Evolutionary conservation across 1,140 invertebrate genomes (phyloP), one percentile per base, ranked within the genome.

Genomic region (Procambarus clarkii): DNA sequence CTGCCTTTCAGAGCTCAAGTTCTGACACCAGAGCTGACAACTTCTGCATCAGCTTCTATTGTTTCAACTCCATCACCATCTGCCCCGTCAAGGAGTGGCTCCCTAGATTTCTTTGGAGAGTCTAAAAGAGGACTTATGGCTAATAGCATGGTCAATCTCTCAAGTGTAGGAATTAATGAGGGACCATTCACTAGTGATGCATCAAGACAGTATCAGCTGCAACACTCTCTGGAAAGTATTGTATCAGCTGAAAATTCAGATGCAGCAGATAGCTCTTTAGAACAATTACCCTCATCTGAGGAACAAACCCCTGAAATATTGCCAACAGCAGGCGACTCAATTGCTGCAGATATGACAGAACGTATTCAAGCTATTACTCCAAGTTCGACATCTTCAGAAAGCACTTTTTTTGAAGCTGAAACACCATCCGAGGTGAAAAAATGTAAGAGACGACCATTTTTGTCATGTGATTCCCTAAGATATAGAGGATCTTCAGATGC

Each of bases 121-220:
- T 87, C 87, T 44, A 91, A 90, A 64, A 91, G 90, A 83, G 91
- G 88, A 18, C 84, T 92, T 34, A 86, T 93, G 85, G 91, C 97
- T 1, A 98, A 98, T 93, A 98, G 97, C 94, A 97, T 97, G n/a
- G 97, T 98, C 0, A 97, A 97, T 94, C 94, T 95, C 8, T 93
- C 94, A 34, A 95, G 94, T 91, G 93, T 95, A n/a, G 93, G 93
- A 4, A 93, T 94, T 4, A 94, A 95, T 81, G 94, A 95, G 88
- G 94, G 92, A 2, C 92, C 92, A 46, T 91, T 85, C 46, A 91
- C 89, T 11, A 78, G 58, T 71, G 89, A 91, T 79, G 89, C 77
- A 1, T 79, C 83, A 18, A 85, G 82, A 48, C 89, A 84, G 45
- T 91, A 85, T 45, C 77, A 45, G 18, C n/a, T 91, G n/a, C 89